These are phyloP conservation scores for Andrena hattorfiana DNA, from an alignment of 2,888 invertebrate species.

Conservation along the genomic window DNA sequence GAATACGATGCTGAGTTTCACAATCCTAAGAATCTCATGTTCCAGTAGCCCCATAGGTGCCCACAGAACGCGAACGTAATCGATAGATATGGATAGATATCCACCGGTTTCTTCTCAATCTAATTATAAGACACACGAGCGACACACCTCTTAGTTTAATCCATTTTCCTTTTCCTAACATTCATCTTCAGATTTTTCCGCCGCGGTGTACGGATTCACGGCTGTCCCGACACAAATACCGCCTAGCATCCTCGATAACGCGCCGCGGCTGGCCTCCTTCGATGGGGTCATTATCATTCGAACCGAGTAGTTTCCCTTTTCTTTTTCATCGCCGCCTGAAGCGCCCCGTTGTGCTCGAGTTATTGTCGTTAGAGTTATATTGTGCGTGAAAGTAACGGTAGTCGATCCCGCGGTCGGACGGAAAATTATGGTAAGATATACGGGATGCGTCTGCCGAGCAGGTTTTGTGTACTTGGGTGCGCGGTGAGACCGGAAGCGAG, in stretches of 20 bases:
- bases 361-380: slow-evolving; percentile 27
- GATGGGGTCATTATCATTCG: slow-evolving; percentile 10
- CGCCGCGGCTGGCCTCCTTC: not conserved
- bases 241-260: not conserved
- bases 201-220: not conserved
- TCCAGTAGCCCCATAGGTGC: too few species aligned
- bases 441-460: slow-evolving; percentile 37
- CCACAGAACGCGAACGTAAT: not conserved
- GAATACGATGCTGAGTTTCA: not conserved
- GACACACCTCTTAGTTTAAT: not conserved
- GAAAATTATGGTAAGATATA: slow-evolving; percentile 62
- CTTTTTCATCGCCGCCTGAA: slow-evolving; percentile 4
- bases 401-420: slow-evolving; percentile 20
- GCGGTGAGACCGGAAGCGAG: slow-evolving; percentile 58
- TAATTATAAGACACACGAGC: not conserved
- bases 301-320: slow-evolving; percentile 2
- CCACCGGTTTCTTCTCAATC: not conserved
- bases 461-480: slow-evolving; percentile 45
- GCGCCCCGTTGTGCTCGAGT: slow-evolving; percentile 1
- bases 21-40: not conserved
- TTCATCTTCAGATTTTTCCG: not conserved
- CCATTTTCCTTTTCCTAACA: not conserved
- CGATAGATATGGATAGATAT: too few species aligned
- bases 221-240: slow-evolving; percentile 1
- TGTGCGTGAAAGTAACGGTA: slow-evolving; percentile 28